Evolutionary conservation across 2,888 invertebrate genomes (phyloP).

Genomic region (Athrips mouffetella): DNA sequence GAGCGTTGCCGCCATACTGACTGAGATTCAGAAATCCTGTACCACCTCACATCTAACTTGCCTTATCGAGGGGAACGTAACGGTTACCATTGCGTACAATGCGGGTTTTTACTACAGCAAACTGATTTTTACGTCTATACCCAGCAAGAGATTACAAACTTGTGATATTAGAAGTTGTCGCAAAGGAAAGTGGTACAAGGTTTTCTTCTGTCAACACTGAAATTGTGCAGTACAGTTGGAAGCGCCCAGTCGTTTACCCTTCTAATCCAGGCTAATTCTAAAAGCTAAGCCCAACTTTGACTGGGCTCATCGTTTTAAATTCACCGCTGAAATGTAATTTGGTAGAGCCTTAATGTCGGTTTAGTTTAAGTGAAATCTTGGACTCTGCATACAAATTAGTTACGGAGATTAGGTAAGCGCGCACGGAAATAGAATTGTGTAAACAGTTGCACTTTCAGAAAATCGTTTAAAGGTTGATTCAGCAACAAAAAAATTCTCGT

Average conservation of each 20-base stretch:
- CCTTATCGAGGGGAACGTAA: conserved; percentile 18
- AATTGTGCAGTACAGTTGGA: conserved; percentile 41
- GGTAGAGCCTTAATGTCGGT: not conserved
- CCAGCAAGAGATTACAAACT: conserved; percentile 27
- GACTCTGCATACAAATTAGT: not conserved
- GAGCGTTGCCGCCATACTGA: conserved; percentile 58
- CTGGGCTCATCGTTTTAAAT: conserved; percentile 17
- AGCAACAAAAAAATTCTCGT: no score
- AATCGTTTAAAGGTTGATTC: no score
- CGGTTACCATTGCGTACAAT: conserved; percentile 28
- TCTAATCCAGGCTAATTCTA: conserved; percentile 50
- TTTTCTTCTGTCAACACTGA: conserved; percentile 50
- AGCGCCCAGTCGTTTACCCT: conserved; percentile 52
- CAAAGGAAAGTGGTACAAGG: conserved; percentile 28
- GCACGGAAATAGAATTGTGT: no score
- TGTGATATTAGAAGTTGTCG: conserved; percentile 22
- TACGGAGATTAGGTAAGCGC: not conserved
- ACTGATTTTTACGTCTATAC: not conserved
- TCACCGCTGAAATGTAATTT: conserved; percentile 4
- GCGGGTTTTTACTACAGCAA: conserved; percentile 18
- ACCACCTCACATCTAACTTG: conserved; percentile 18
- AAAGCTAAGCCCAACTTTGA: conserved; percentile 32
- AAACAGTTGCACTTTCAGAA: no score
- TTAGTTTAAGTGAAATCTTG: not conserved
- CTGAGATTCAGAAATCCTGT: conserved; percentile 30